Evolutionary conservation across 2,888 invertebrate species (phyloP), one percentile per base, ranked within the genome.

Genomic region (Schizotus pectinicornis): DNA sequence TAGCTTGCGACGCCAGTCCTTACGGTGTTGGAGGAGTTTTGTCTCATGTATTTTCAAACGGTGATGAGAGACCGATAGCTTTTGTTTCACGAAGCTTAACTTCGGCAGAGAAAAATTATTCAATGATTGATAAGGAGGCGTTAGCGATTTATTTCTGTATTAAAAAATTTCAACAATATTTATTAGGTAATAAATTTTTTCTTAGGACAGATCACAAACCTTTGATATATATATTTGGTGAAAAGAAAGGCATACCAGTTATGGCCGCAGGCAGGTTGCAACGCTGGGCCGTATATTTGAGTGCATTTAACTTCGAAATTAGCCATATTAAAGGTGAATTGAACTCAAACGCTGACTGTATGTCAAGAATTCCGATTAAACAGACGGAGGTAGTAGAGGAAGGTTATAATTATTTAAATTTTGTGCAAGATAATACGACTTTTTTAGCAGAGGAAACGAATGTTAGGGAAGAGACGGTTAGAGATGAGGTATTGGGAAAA

Each of bases 1-100:
- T 62, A 11, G 42, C 52, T 7, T 52, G 52, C 3, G 59, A 62
- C 32, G 58, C 58, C n/a, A 55, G 50, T 39, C 30, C 43, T 2
- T 53, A 56, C 22, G 64, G 42, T n/a, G 45, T 60, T 0, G 57
- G 57, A 7, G 61, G 48, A 6, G 56, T 57, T 7, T 7, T 64
- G 8, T 51, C 58, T 7, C 62, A 59, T 45, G 33, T 7, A 9
- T 38, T 22, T 8, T 14, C 45, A 6, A 14, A 34, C 14, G 33
- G 34, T 6, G 14, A 48, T 2, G 12, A 11, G 3, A 39, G 35
- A 37, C 35, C 59, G 9, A 32, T 61, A 7, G 32, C 9, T 37
- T 58, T 48, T 39, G 46, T 39, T n/a, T 58, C 57, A 3, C 34
- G 58, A 36, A 54, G 43, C 1, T 31, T 61, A 9, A 37, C 39